Evolutionary conservation across 1,140 invertebrate species (phyloP), one percentile per base, ranked within the genome.

Genomic region (Caenorhabditis briggsae): DNA sequence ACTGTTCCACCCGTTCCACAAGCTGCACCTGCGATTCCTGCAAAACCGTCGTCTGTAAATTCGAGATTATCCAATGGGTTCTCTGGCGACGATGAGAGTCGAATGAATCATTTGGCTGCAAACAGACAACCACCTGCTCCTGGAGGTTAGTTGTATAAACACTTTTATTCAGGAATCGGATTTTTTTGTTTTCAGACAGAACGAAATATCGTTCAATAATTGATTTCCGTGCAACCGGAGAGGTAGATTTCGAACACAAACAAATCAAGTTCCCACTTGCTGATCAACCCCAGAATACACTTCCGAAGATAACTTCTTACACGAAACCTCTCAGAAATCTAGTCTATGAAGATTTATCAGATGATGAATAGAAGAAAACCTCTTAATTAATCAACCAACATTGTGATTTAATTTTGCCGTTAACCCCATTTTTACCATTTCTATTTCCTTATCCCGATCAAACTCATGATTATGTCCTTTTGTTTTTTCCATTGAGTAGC

Each of bases 121-220:
- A 78, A 78, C 33, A 14, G 70, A 43, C 14, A 20, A 9, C 70
- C 70, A 18, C 46, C 70, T 2, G 18, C n/a, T 18, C n/a, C 46
- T 23, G 70, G 46, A 48, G 70, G 70, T 78, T 46, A 25, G 65
- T 23, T 70, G 18, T 46, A 12, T 14, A 9, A 70, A 18, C 11
- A n/a, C 46, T 33, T 2, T 33, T 33, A 33, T 2, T 53, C 9
- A 53, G 16, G 6, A 20, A 18, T 46, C 64, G 9, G 5, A 46
- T 11, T 46, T 58, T 70, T 70, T 64, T 14, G 23, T 33, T 46
- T 70, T 46, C 70, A 78, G 70, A 78, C 25, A 78, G 50, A 78
- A 78, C 43, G 5, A 46, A 46, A 50, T 23, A 5, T 53, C 70
- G 70, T n/a, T 78, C 70, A 9, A n/a, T 78, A 12, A 78, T 78